Evolutionary conservation across 2,888 invertebrate genomes (phyloP), one percentile per base, ranked within the genome.

Genomic region (Eubasilissa splendida): DNA sequence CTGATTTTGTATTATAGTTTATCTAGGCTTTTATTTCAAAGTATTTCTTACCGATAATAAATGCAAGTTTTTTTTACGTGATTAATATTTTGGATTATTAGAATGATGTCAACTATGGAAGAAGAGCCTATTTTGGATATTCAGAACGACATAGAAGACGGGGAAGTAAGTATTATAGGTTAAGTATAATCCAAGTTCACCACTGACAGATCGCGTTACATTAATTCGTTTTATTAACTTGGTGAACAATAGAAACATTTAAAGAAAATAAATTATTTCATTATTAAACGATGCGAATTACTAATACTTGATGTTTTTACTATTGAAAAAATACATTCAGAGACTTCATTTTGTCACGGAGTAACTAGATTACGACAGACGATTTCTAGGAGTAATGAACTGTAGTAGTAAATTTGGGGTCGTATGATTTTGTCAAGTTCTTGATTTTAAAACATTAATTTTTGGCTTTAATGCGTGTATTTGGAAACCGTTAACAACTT

Each of bases 121-220:
- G 91, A 91, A 85, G 93, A 93, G 86, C 86, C 91, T 84, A 89
- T 92, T 85, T 88, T 92, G 83, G 89, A 91, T 83, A 90, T 92
- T 85, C 90, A 92, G 84, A 91, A 91, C 84, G 94, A 93, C 86
- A 88, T 92, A 82, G 92, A 94, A 86, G 94, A 94, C 83, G 93
- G 94, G 85, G 93, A 94, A 92, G 94, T 93, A 88, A 90, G 88
- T 82, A 78, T 79, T 79, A 31, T 70, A 81, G 79, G 82, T 82
- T 81, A 81, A 79, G 80, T 77, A 63, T 58, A 42, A 31, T 74
- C 63, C 42, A 10, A 54, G 7, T 54, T 60, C 73, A 42, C 65
- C 75, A 59, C 56, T 76, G 78, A 59, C 59, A 54, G 53, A 56
- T 78, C 73, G 10, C 22, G 42, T 42, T 14, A 71, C 12, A 56